phyloP scores from a whole-genome alignment of 2,888 invertebrate genomes.

The Odontomyia ornata region DNA sequence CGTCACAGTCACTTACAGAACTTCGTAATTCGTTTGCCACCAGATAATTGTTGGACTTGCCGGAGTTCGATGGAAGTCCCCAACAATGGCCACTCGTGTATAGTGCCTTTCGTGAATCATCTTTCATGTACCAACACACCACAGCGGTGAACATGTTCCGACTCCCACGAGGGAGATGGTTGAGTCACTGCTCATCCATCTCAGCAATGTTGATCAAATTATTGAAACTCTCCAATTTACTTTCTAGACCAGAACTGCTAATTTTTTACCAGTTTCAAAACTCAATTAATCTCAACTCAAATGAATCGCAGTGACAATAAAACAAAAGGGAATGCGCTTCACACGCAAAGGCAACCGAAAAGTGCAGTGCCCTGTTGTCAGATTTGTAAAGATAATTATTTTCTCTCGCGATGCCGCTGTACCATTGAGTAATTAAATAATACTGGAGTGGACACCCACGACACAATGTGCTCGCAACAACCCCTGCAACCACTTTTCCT shows the following conservation, averaged over 20 bases:
- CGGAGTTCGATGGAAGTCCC: slow-evolving; percentile 37
- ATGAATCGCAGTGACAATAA: not conserved
- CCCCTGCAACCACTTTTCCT: too few species aligned
- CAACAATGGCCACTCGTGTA: slow-evolving; percentile 46
- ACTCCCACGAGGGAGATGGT: slow-evolving; percentile 16
- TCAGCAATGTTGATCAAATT: slow-evolving; percentile 44
- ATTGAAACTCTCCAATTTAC: slow-evolving; percentile 47
- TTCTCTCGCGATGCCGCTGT: not conserved
- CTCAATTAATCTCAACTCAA: too few species aligned
- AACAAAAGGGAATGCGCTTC: not conserved
- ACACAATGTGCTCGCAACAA: too few species aligned
- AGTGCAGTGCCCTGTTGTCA: not conserved
- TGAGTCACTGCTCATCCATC: slow-evolving; percentile 46
- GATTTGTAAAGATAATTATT: not conserved
- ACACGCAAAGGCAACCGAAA: not conserved
- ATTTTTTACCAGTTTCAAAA: slow-evolving; percentile 45
- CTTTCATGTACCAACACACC: slow-evolving; percentile 15
- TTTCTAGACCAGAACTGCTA: slow-evolving; percentile 49
- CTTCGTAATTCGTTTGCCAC: too few species aligned
- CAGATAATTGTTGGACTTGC: slow-evolving; percentile 34
- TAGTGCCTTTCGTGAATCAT: slow-evolving; percentile 40
- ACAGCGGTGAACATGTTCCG: slow-evolving; percentile 43
- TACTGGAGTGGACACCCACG: too few species aligned
- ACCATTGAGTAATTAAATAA: too few species aligned
- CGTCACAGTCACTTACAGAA: not conserved